Evolutionary conservation across 2,888 invertebrate genomes (phyloP).

Genomic region (Cryptus armator): DNA sequence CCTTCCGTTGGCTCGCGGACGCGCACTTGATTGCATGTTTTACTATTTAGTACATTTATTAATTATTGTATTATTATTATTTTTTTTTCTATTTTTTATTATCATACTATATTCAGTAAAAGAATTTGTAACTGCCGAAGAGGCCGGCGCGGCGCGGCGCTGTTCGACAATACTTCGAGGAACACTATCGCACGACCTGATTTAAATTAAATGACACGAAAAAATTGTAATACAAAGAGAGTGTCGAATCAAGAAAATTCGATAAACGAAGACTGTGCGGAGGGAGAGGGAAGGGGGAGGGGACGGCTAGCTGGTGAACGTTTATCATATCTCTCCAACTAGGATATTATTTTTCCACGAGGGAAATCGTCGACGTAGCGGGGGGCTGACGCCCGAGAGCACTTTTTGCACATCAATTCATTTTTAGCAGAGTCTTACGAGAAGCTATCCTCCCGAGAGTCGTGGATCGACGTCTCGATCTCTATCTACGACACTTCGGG

Average conservation of each 20-base stretch:
- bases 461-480: slow-evolving; percentile 64
- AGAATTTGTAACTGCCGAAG: slow-evolving; percentile 68
- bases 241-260: slow-evolving; percentile 45
- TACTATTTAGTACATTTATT: slow-evolving; percentile 80
- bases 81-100: slow-evolving; percentile 34
- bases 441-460: slow-evolving; percentile 60
- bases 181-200: slow-evolving; percentile 49
- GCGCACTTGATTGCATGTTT: slow-evolving; percentile 81
- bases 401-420: slow-evolving; percentile 12
- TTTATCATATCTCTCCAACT: background rate
- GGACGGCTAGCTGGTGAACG: slow-evolving; percentile 67
- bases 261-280: slow-evolving; percentile 68
- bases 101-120: slow-evolving; percentile 69
- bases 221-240: slow-evolving; percentile 32
- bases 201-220: slow-evolving; percentile 44
- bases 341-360: slow-evolving; percentile 17
- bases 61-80: slow-evolving; percentile 73
- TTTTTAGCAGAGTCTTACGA: slow-evolving; percentile 36
- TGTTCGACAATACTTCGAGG: slow-evolving; percentile 39
- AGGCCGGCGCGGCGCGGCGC: slow-evolving; percentile 40
- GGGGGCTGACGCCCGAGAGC: slow-evolving; percentile 14
- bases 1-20: slow-evolving; percentile 17
- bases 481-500: slow-evolving; percentile 62
- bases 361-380: slow-evolving; percentile 27
- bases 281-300: slow-evolving; percentile 26